These are phyloP conservation scores for Neoniphon sammara DNA, from an alignment of 2,797 vertebrate genomes.

Conservation along the genomic window DNA sequence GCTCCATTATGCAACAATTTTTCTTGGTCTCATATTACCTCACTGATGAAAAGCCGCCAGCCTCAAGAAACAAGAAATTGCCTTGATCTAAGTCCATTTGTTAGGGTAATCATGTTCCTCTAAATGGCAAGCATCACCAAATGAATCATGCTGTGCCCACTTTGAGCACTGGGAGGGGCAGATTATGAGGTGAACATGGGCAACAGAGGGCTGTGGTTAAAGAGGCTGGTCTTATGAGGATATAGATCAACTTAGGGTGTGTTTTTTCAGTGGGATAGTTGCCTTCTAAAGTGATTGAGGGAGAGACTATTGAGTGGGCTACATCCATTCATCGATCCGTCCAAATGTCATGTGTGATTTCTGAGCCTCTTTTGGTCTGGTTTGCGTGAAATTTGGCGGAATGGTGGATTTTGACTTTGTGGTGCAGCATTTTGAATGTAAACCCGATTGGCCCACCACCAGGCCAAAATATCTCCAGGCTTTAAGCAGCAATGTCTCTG, in stretches of 20 bases:
- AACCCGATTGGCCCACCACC: too few relatives aligned
- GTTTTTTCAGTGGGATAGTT: background rate
- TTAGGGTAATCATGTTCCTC: constrained; percentile 61
- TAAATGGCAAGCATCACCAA: constrained; percentile 35
- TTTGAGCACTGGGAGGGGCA: constrained; percentile 37
- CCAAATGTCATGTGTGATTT: too few relatives aligned
- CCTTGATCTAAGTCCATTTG: constrained; percentile 56
- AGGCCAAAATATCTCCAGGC: too few relatives aligned
- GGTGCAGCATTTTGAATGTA: too few relatives aligned
- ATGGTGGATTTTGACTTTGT: too few relatives aligned
- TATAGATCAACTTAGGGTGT: background rate
- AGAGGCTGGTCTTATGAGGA: background rate
- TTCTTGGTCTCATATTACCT: constrained; percentile 43
- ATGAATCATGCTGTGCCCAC: constrained; percentile 25
- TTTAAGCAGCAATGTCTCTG: too few relatives aligned
- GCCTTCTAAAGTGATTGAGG: too few relatives aligned
- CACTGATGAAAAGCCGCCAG: constrained; percentile 57
- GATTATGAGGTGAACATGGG: constrained; percentile 43
- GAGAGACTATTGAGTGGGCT: too few relatives aligned
- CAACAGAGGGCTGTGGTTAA: background rate
- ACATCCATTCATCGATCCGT: too few relatives aligned
- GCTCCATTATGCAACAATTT: constrained; percentile 36
- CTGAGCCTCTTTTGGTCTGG: too few relatives aligned
- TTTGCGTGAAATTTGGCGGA: too few relatives aligned
- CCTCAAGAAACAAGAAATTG: constrained; percentile 62